Percentiles rank a stretch among this genome's conserved stretches.
phyloP scores from a whole-genome alignment of 2,797 vertebrate species.

The Craterocephalus amniculus region DNA sequence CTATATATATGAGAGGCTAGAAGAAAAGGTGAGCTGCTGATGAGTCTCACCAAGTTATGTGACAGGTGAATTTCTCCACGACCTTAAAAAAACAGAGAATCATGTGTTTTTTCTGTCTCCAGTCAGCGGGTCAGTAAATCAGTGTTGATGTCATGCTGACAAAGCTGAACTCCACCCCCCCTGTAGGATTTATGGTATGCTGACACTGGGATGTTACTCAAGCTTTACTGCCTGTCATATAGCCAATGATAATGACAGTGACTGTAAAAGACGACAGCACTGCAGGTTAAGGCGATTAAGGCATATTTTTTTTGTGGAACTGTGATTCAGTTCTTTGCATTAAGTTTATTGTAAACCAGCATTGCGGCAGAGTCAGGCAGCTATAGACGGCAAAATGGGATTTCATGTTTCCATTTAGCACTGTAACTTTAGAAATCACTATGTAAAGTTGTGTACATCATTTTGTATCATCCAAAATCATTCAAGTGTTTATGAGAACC shows the following conservation, averaged over 20 bases:
- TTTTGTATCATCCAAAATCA: background rate
- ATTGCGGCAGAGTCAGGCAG: background rate
- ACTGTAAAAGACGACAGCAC: background rate
- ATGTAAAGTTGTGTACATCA: background rate
- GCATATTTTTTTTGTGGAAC: background rate
- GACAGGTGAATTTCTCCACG: slow-evolving; percentile 20
- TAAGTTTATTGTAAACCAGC: background rate
- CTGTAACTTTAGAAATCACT: background rate
- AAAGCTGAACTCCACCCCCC: background rate
- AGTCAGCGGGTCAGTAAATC: slow-evolving; percentile 12
- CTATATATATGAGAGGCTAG: slow-evolving; percentile 17
- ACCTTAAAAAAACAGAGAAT: background rate
- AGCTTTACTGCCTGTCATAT: slow-evolving; percentile 1
- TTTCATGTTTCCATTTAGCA: background rate
- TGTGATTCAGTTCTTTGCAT: background rate
- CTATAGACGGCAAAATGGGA: background rate
- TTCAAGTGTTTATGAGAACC: background rate
- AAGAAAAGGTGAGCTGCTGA: slow-evolving; percentile 20
- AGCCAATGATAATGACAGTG: background rate
- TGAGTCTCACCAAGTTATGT: slow-evolving; percentile 24
- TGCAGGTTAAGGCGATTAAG: background rate
- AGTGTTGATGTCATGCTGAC: slow-evolving; percentile 12
- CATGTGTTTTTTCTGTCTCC: slow-evolving; percentile 15
- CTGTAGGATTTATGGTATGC: background rate
- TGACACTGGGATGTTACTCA: background rate